Evolutionary conservation across 2,113 vertebrate species (phyloP).

Genomic region (Prochilodus magdalenae): DNA sequence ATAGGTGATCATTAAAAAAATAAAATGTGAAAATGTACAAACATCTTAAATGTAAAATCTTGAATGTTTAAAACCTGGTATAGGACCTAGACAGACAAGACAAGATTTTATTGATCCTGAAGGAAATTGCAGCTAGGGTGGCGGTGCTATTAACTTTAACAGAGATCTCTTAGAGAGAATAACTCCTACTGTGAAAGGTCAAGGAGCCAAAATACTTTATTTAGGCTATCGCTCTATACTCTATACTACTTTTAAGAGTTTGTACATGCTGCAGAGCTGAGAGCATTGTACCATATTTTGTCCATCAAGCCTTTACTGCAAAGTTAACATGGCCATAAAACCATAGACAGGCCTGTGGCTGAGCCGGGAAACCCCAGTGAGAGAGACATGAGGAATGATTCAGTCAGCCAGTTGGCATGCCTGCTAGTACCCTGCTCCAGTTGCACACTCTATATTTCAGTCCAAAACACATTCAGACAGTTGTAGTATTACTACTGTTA

Average conservation of each 20-base stretch:
- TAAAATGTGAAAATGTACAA: too few species aligned
- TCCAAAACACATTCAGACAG: slow-evolving; percentile 67
- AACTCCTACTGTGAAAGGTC: too few species aligned
- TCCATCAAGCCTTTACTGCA: slow-evolving; percentile 32
- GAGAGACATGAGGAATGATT: slow-evolving; percentile 10
- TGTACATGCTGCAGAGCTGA: neutral
- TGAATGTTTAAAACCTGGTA: too few species aligned
- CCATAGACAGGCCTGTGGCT: slow-evolving; percentile 25
- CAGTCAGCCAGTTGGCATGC: slow-evolving; percentile 61
- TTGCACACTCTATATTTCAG: slow-evolving; percentile 64
- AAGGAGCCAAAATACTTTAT: too few species aligned
- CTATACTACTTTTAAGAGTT: neutral
- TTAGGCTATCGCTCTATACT: neutral
- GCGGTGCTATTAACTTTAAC: too few species aligned
- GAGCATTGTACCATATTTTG: too few species aligned
- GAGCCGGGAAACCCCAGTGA: slow-evolving; percentile 51
- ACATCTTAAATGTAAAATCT: too few species aligned
- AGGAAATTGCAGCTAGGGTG: too few species aligned
- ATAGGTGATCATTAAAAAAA: slow-evolving; percentile 13
- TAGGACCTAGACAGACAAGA: too few species aligned
- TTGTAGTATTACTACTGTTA: slow-evolving; percentile 51
- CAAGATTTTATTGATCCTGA: too few species aligned
- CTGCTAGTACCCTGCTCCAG: slow-evolving; percentile 58
- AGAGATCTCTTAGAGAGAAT: too few species aligned
- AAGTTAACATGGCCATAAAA: slow-evolving; percentile 34